Evolutionary conservation across 1,140 invertebrate genomes (phyloP).

Genomic region (Marisa cornuarietis): DNA sequence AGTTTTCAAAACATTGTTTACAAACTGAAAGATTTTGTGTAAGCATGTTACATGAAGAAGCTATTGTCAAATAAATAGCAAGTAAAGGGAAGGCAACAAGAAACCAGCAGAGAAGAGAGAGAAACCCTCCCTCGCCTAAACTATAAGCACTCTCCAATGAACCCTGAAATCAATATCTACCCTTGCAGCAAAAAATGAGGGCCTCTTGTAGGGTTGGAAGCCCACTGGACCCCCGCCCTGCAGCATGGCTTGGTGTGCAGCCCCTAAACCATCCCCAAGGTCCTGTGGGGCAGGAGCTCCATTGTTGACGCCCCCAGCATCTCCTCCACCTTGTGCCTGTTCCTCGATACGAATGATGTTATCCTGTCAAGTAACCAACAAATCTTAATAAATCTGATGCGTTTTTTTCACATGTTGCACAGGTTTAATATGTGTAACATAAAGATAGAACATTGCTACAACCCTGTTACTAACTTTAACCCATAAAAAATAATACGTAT

Average conservation of each 20-base stretch:
- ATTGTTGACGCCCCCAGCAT: slow-evolving; percentile 34
- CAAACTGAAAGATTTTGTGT: too few species aligned
- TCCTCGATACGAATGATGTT: slow-evolving; percentile 33
- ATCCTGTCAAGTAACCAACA: slow-evolving; percentile 41
- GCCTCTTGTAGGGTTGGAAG: slow-evolving; percentile 88
- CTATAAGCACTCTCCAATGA: too few species aligned
- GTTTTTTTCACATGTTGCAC: background rate
- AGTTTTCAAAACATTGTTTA: too few species aligned
- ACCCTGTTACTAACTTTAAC: too few species aligned
- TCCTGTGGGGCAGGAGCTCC: slow-evolving; percentile 33
- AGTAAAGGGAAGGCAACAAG: too few species aligned
- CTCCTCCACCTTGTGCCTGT: slow-evolving; percentile 11
- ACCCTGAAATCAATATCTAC: slow-evolving; percentile 61
- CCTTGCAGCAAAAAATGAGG: slow-evolving; percentile 83
- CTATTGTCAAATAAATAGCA: too few species aligned
- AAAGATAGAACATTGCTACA: background rate
- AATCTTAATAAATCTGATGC: background rate
- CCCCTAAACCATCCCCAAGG: slow-evolving; percentile 62
- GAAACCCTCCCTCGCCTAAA: too few species aligned
- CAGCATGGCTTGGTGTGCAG: slow-evolving; percentile 70
- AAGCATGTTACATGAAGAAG: too few species aligned
- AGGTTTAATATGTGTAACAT: background rate
- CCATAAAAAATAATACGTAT: too few species aligned
- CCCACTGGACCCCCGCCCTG: slow-evolving; percentile 69
- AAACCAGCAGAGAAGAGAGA: too few species aligned